Evolutionary conservation across 2,888 invertebrate genomes (phyloP).

Genomic region (Chesias legatella): DNA sequence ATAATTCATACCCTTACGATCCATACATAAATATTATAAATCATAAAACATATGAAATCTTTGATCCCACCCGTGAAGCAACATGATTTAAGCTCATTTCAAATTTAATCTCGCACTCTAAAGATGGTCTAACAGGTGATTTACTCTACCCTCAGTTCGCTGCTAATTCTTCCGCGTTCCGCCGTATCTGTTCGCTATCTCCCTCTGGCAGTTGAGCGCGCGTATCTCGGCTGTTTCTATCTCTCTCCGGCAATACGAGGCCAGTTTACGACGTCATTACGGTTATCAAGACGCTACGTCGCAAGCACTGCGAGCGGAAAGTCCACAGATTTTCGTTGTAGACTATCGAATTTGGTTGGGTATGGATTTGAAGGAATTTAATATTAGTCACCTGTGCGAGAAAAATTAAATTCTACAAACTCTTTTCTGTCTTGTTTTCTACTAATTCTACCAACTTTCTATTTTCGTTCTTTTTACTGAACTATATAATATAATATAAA

Average conservation of each 20-base stretch:
- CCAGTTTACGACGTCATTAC: conserved; percentile 75
- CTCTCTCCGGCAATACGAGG: conserved; percentile 48
- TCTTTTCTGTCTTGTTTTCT: too few species aligned
- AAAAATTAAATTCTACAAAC: too few species aligned
- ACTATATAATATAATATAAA: too few species aligned
- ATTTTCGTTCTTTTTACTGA: too few species aligned
- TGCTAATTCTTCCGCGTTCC: conserved; percentile 76
- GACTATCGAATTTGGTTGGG: conserved; percentile 13
- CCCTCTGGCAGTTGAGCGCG: conserved; percentile 1
- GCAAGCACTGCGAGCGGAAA: conserved; percentile 42
- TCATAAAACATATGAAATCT: conserved; percentile 2
- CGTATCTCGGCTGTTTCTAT: conserved; percentile 40
- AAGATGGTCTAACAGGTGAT: conserved; percentile 61
- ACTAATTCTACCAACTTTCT: too few species aligned
- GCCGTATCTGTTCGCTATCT: conserved; percentile 38
- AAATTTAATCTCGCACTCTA: conserved; percentile 57
- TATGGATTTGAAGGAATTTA: background rate
- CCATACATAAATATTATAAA: too few species aligned
- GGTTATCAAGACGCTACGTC: conserved; percentile 54
- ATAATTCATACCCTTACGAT: too few species aligned
- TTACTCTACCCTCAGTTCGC: conserved; percentile 66
- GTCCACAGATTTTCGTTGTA: conserved; percentile 17
- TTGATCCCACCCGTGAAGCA: conserved; percentile 27
- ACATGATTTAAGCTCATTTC: conserved; percentile 50
- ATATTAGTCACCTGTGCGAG: background rate